phyloP scores from a whole-genome alignment of 2,797 vertebrate genomes.

The Cyclopterus lumpus region DNA sequence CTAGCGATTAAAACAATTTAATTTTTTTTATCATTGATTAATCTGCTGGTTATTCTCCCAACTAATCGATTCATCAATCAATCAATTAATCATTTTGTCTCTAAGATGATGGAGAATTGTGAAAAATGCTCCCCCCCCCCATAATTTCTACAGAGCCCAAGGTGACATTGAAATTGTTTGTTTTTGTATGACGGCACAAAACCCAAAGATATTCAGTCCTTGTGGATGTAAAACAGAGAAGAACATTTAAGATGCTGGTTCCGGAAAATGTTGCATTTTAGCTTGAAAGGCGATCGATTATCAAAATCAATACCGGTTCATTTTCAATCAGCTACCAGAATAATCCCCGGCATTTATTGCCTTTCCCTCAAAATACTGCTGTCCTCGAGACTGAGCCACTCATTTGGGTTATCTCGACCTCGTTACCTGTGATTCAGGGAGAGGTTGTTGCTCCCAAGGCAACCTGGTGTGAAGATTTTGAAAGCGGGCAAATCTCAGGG shows the following conservation, averaged over 20 bases:
- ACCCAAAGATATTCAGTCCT: neutral
- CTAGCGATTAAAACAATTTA: slow-evolving; percentile 37
- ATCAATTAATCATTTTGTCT: slow-evolving; percentile 43
- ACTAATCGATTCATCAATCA: slow-evolving; percentile 47
- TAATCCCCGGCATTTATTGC: slow-evolving; percentile 14
- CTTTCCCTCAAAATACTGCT: neutral
- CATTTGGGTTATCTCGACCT: neutral
- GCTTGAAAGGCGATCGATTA: slow-evolving; percentile 5
- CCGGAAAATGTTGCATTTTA: neutral
- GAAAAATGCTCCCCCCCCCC: slow-evolving; percentile 12
- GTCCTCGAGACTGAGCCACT: neutral
- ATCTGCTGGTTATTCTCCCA: slow-evolving; percentile 37
- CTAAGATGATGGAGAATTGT: slow-evolving; percentile 27
- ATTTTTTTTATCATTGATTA: slow-evolving; percentile 49
- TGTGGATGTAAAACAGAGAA: neutral
- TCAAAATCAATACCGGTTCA: slow-evolving; percentile 6
- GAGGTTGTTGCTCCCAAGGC: slow-evolving; percentile 7
- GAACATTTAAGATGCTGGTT: neutral
- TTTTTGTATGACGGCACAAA: slow-evolving; percentile 13
- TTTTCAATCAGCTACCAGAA: slow-evolving; percentile 1
- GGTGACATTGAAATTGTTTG: slow-evolving; percentile 26
- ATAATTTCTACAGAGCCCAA: slow-evolving; percentile 16
- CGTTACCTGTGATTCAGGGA: neutral
- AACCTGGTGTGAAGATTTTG: neutral
- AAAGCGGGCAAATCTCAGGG: neutral